Percentiles rank a stretch among this genome's conserved stretches.
Conservation (phyloP, 2,113 vertebrate genomes). For the Phrynosoma blainvillii region DNA sequence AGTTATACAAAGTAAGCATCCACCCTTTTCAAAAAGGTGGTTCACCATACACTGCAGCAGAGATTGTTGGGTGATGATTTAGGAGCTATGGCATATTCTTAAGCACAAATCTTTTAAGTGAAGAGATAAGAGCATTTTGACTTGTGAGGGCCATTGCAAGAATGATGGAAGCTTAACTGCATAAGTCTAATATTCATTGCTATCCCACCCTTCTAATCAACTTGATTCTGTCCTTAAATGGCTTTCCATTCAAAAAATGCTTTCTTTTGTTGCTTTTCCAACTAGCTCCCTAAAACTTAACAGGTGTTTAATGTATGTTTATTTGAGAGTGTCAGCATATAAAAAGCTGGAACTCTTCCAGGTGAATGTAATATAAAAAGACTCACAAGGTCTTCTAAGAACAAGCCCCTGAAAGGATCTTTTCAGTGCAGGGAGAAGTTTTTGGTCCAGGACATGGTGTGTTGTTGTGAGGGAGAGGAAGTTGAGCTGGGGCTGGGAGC, state of each 20-base stretch:
- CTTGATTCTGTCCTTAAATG: neutral
- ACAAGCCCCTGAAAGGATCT: neutral
- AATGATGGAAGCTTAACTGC: neutral
- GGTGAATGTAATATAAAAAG: neutral
- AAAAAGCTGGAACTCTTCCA: neutral
- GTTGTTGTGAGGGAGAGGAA: constrained; percentile 65
- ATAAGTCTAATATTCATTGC: neutral
- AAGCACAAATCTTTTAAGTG: neutral
- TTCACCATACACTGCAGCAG: no score
- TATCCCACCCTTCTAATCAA: neutral
- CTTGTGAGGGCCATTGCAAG: neutral
- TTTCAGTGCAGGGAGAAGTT: constrained; percentile 36
- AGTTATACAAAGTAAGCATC: no score
- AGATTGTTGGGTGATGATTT: neutral
- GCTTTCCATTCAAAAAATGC: neutral
- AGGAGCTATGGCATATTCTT: no score
- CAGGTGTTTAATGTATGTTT: neutral
- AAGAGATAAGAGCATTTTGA: neutral
- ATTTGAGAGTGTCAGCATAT: neutral
- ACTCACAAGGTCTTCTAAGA: constrained; percentile 32
- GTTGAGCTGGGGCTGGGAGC: constrained; percentile 66
- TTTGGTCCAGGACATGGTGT: constrained; percentile 62
- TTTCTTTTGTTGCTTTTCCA: neutral
- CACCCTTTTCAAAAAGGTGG: no score
- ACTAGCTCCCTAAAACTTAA: neutral